Evolutionary conservation across 2,113 vertebrate species (phyloP), one percentile per base, ranked within the genome.

Genomic region (Seriola quinqueradiata): DNA sequence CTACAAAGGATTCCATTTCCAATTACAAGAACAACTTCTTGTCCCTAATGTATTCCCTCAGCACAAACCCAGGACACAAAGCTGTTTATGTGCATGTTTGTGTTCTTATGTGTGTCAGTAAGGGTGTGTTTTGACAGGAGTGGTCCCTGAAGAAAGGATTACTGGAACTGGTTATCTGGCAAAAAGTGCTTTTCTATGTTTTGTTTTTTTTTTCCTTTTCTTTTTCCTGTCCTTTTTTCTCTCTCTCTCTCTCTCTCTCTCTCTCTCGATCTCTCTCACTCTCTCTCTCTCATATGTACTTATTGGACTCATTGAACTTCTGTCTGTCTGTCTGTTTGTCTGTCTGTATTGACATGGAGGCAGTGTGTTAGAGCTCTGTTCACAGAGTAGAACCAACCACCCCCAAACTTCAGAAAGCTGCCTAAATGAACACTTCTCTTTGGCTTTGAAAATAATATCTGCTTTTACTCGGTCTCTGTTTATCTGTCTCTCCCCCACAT

Each of bases 361-460:
- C 52, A 42, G 16, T 16, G 58, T 75, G 72, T 63, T 75, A 6
- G n/a, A 59, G 57, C 66, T 73, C 57, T 55, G 40, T 23, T 84
- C 78, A 71, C 32, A 19, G 61, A 52, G 52, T 5, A 50, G 57
- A 72, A 21, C 44, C 48, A 67, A 58, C 34, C 60, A 10, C n/a
- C 64, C 70, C 13, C 4, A 1, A 68, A 68, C 80, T 79, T 85
- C 76, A 77, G 71, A 88, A 68, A 66, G 54, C 82, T 66, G 44
- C 73, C 67, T 60, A 78, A 88, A 88, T 77, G 58, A 88, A 75
- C 79, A 71, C 16, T 83, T 80, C 65, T 71, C 19, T 74, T 50
- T 77, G 66, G 63, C 60, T 89, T 66, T 63, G 76, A 83, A 88
- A 85, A 83, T 64, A 74, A 81, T 65, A 46, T 60, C 60, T 21